Conservation (phyloP, 1,140 invertebrate species). For the Sarcophaga bullata region DNA sequence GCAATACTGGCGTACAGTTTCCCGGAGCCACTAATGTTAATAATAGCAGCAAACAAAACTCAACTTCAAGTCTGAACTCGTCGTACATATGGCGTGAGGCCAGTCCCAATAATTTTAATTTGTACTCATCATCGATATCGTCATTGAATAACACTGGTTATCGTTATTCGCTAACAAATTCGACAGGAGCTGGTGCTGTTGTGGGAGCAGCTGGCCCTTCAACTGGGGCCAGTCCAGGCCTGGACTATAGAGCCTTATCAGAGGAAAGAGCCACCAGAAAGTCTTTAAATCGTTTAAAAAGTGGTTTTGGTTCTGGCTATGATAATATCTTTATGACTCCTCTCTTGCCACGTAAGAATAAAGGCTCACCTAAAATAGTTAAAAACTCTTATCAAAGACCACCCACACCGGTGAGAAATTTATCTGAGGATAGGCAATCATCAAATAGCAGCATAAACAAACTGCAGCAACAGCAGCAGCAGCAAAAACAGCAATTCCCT, state of each 20-base stretch:
- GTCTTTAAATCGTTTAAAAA: constrained; percentile 61
- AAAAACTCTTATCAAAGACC: constrained; percentile 47
- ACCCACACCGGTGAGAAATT: constrained; percentile 30
- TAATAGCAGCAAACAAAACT: constrained; percentile 49
- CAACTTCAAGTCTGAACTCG: constrained; percentile 62
- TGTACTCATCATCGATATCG: constrained; percentile 64
- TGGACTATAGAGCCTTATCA: constrained; percentile 58
- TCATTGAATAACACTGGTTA: constrained; percentile 54
- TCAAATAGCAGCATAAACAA: constrained; percentile 42
- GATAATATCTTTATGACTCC: constrained; percentile 64
- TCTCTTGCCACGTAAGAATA: constrained; percentile 61
- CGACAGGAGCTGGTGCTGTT: constrained; percentile 34
- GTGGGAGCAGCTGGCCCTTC: constrained; percentile 34
- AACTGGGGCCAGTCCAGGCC: constrained; percentile 17
- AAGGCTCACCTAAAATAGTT: constrained; percentile 53
- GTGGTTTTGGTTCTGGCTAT: constrained; percentile 63
- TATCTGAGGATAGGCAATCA: constrained; percentile 37
- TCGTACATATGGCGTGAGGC: constrained; percentile 65
- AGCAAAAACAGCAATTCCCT: constrained; percentile 37
- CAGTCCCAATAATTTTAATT: constrained; percentile 64
- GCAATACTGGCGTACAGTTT: constrained; percentile 46
- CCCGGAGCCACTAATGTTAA: constrained; percentile 29
- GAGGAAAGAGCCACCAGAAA: constrained; percentile 61
- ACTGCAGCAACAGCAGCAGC: neutral
- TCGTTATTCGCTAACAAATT: constrained; percentile 51